A percentile compares a stretch with the other conserved stretches of the same genome.
Evolutionary conservation across 2,113 vertebrate species (phyloP).

Genomic region (Chaenogobius annularis): DNA sequence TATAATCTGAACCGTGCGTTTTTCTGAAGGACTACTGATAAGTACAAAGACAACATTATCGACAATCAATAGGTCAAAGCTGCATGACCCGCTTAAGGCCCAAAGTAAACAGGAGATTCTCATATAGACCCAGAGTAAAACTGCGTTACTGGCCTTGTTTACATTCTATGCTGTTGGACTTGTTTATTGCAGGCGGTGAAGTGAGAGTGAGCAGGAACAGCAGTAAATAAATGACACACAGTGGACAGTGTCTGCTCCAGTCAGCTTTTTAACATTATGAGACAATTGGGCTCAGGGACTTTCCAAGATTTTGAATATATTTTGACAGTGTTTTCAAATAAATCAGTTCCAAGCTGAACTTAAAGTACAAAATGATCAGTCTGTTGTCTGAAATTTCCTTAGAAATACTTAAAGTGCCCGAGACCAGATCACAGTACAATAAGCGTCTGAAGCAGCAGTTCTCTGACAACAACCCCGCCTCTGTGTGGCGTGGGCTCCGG

Average conservation of each 20-base stretch:
- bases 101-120: background rate
- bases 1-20: slow-evolving; percentile 29
- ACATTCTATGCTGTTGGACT: background rate
- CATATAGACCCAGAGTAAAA: background rate
- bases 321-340: background rate
- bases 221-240: background rate
- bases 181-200: background rate
- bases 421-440: too few relatives aligned
- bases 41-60: slow-evolving; percentile 26
- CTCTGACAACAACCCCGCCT: too few relatives aligned
- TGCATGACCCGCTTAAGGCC: slow-evolving; percentile 11
- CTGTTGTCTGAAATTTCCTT: too few relatives aligned
- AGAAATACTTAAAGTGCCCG: too few relatives aligned
- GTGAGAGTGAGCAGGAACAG: background rate
- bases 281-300: background rate
- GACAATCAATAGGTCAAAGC: slow-evolving; percentile 25
- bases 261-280: background rate
- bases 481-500: too few relatives aligned
- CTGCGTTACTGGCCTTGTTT: background rate
- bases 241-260: background rate
- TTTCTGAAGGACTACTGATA: slow-evolving; percentile 40
- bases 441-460: too few relatives aligned
- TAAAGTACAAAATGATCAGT: too few relatives aligned
- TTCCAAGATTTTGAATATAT: background rate
- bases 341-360: background rate